These are phyloP conservation scores for Leucosticte australis DNA, from an alignment of 2,113 vertebrate species.

Conservation along the genomic window DNA sequence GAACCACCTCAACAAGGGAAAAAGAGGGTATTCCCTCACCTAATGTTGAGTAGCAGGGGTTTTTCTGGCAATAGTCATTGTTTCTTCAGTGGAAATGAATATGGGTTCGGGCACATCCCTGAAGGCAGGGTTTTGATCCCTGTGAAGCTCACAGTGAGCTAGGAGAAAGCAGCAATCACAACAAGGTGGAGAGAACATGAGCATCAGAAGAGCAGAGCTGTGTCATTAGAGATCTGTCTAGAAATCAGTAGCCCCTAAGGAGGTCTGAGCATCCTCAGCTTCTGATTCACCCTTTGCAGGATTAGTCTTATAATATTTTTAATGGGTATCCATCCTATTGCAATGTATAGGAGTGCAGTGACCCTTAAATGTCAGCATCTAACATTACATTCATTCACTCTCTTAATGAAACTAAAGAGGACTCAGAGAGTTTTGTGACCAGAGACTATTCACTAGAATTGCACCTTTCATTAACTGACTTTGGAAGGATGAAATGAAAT, in stretches of 20 bases:
- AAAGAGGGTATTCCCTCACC: neutral
- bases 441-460: conserved; percentile 13
- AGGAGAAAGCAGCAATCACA: neutral
- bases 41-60: fast-evolving
- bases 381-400: conserved; percentile 51
- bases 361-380: conserved; percentile 62
- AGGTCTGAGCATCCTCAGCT: neutral
- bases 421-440: conserved; percentile 8
- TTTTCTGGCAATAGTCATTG: neutral
- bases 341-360: conserved; percentile 27
- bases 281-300: neutral
- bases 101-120: neutral
- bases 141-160: neutral
- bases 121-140: neutral
- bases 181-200: neutral
- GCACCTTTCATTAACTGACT: conserved; percentile 54
- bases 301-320: conserved; percentile 47
- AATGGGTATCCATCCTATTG: conserved; percentile 3
- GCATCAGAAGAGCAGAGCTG: neutral
- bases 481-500: conserved; percentile 41
- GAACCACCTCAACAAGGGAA: neutral
- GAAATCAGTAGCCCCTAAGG: neutral
- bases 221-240: neutral
- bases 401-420: conserved; percentile 47
- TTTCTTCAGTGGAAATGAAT: neutral